Conservation (phyloP, 2,113 vertebrate species). For the Planiliza haematocheilus region DNA sequence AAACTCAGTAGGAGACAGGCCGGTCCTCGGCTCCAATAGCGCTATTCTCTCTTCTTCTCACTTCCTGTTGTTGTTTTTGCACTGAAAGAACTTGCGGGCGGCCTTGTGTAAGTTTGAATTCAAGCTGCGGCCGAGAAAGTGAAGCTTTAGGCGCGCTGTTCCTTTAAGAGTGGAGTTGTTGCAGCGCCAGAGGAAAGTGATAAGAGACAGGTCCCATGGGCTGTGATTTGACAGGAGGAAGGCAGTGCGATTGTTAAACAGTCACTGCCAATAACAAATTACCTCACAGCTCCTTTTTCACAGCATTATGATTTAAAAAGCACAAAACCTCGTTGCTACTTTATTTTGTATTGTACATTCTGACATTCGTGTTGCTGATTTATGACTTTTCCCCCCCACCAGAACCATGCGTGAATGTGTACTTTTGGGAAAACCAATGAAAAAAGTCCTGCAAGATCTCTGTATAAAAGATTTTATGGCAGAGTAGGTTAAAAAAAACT, state of each 20-base stretch:
- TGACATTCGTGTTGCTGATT: slow-evolving; percentile 13
- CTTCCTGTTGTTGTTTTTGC: slow-evolving; percentile 43
- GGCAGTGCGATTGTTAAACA: slow-evolving; percentile 53
- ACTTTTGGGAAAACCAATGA: not conserved
- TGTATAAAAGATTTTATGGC: not conserved
- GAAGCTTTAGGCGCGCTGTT: not conserved
- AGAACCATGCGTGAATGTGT: not conserved
- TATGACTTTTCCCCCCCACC: not conserved
- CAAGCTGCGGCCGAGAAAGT: not conserved
- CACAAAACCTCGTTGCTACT: slow-evolving; percentile 2
- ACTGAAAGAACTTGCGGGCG: not conserved
- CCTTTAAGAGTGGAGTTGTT: slow-evolving; percentile 63
- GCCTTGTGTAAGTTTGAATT: slow-evolving; percentile 43
- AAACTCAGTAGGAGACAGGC: slow-evolving; percentile 26
- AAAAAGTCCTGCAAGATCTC: slow-evolving; percentile 7
- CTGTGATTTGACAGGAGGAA: slow-evolving; percentile 74
- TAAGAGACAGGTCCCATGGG: slow-evolving; percentile 64
- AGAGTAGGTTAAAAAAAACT: slow-evolving; percentile 19
- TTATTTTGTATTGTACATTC: not conserved
- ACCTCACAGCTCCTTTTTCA: slow-evolving; percentile 56
- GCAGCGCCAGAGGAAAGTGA: slow-evolving; percentile 63
- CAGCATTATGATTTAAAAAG: slow-evolving; percentile 28
- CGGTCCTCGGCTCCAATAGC: slow-evolving; percentile 17
- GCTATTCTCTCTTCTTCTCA: not conserved
- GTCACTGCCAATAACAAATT: slow-evolving; percentile 65